Conservation (phyloP, 2,113 vertebrate genomes). For the Xiphophorus couchianus region DNA sequence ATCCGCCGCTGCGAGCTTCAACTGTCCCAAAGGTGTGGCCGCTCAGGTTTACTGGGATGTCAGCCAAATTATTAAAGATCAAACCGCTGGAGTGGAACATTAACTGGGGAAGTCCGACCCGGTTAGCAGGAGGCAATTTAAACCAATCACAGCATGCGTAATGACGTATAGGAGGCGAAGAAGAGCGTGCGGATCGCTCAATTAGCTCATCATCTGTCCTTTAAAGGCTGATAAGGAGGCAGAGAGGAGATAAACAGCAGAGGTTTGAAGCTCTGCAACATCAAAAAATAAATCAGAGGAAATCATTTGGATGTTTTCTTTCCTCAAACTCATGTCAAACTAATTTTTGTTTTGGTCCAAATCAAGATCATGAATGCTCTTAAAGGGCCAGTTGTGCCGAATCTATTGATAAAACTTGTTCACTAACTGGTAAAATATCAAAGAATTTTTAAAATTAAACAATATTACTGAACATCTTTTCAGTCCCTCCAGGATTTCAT, state of each 20-base stretch:
- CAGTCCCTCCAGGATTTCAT: too few relatives aligned
- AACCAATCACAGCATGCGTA: slow-evolving; percentile 31
- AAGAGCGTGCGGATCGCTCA: slow-evolving; percentile 19
- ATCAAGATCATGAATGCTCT: too few relatives aligned
- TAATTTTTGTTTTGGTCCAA: too few relatives aligned
- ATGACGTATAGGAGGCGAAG: slow-evolving; percentile 40
- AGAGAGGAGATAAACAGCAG: slow-evolving; percentile 26
- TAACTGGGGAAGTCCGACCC: slow-evolving; percentile 76
- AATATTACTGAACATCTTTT: too few relatives aligned
- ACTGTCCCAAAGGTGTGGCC: slow-evolving; percentile 52
- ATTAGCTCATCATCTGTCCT: slow-evolving; percentile 29
- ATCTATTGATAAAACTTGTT: too few relatives aligned
- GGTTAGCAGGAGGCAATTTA: slow-evolving; percentile 51
- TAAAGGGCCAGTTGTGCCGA: too few relatives aligned
- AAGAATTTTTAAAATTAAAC: too few relatives aligned
- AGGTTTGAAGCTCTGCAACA: slow-evolving; percentile 21
- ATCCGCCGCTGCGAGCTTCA: slow-evolving; percentile 49
- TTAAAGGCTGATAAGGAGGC: slow-evolving; percentile 55
- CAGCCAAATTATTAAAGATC: slow-evolving; percentile 76
- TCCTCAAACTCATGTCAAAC: too few relatives aligned
- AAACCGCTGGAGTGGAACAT: slow-evolving; percentile 79
- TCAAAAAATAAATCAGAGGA: neutral
- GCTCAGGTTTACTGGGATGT: slow-evolving; percentile 63
- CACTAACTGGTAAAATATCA: too few relatives aligned
- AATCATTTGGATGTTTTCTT: neutral